These are phyloP conservation scores for Crotalus tigris DNA, from an alignment of 2,113 vertebrate genomes.

Conservation along the genomic window DNA sequence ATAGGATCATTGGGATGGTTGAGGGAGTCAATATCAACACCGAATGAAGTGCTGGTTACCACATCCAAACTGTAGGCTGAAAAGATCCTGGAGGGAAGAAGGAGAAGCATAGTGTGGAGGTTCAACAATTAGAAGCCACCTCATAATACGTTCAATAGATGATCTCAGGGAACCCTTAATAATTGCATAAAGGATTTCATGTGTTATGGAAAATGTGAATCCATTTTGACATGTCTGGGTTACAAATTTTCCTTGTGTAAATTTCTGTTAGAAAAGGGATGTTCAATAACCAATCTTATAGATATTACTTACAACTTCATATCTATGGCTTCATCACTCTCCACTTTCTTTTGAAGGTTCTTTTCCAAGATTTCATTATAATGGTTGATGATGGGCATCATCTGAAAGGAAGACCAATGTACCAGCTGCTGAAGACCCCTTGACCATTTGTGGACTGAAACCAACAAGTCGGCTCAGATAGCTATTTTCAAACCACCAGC, in stretches of 20 bases:
- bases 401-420: slow-evolving; percentile 65
- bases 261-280: not conserved
- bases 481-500: not conserved
- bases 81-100: slow-evolving; percentile 41
- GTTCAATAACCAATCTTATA: not conserved
- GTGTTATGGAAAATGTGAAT: not conserved
- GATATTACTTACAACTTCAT: slow-evolving; percentile 65
- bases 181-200: not conserved
- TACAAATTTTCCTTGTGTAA: not conserved
- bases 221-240: not conserved
- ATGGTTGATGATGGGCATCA: slow-evolving; percentile 73
- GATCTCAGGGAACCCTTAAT: not conserved
- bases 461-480: accelerated
- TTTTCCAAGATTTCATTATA: slow-evolving; percentile 70
- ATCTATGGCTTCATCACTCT: slow-evolving; percentile 52
- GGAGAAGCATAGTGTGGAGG: not conserved
- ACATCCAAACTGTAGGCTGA: slow-evolving; percentile 73
- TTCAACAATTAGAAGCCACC: not conserved
- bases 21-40: slow-evolving; percentile 75
- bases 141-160: not conserved
- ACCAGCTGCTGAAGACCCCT: slow-evolving; percentile 1
- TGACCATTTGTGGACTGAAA: not conserved
- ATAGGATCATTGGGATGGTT: slow-evolving; percentile 75
- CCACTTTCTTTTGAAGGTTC: slow-evolving; percentile 66
- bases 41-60: slow-evolving; percentile 76